A percentile compares a stretch with the other conserved stretches of the same genome.
phyloP scores from a whole-genome alignment of 2,113 vertebrate species.

The Nymphicus hollandicus region DNA sequence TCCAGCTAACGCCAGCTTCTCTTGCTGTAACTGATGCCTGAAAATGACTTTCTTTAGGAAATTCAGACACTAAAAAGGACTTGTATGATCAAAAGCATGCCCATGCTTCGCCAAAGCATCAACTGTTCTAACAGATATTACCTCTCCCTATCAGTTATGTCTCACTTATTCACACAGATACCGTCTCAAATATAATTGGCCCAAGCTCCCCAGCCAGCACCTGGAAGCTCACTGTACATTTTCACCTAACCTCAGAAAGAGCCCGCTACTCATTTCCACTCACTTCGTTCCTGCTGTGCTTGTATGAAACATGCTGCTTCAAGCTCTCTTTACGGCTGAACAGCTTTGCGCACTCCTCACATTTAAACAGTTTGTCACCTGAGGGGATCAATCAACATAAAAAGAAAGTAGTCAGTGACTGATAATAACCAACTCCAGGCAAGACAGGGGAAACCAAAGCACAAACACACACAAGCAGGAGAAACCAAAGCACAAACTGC shows the following conservation, averaged over 20 bases:
- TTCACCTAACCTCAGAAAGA: not conserved
- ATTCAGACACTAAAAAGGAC: not conserved
- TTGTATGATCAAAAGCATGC: not conserved
- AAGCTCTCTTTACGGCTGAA: constrained; percentile 98
- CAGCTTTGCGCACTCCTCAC: constrained; percentile 96
- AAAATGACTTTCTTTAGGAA: not conserved
- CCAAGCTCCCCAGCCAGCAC: not conserved
- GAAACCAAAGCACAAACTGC: not conserved
- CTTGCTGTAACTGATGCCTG: not conserved
- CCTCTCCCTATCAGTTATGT: not conserved
- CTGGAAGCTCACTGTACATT: not conserved
- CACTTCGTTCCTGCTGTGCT: constrained; percentile 96
- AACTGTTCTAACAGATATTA: not conserved
- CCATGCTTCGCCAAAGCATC: not conserved
- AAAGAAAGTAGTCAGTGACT: not conserved
- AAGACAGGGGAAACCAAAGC: not conserved
- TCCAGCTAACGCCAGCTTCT: not conserved
- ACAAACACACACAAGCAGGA: not conserved
- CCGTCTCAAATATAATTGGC: not conserved
- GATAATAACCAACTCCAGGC: not conserved
- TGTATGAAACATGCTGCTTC: constrained; percentile 98
- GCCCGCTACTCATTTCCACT: not conserved
- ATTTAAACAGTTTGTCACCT: constrained; percentile 98
- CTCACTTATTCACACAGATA: not conserved
- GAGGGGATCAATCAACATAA: not conserved